Conservation (phyloP, 1,140 invertebrate genomes). For the Drosophila kohkoa region DNA sequence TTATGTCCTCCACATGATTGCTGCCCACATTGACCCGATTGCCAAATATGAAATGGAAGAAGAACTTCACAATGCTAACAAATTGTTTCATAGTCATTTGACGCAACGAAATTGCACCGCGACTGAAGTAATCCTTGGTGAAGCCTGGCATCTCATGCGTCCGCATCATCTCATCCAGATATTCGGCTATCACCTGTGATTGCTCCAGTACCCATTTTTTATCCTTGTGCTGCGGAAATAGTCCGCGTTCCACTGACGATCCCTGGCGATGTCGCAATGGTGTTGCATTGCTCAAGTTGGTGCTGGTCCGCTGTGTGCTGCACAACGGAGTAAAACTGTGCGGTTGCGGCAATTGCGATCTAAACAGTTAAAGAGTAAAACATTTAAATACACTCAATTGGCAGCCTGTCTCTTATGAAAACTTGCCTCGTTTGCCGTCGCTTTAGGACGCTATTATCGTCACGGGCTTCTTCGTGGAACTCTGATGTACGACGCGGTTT, state of each 20-base stretch:
- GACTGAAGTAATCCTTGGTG: conserved; percentile 57
- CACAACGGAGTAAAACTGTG: conserved; percentile 26
- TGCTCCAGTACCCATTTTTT: conserved; percentile 80
- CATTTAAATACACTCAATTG: not conserved
- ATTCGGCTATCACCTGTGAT: conserved; percentile 64
- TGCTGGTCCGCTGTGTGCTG: conserved; percentile 36
- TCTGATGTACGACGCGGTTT: conserved; percentile 68
- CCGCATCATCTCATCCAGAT: conserved; percentile 44
- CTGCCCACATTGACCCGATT: conserved; percentile 59
- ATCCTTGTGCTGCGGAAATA: conserved; percentile 58
- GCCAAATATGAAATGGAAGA: conserved; percentile 63
- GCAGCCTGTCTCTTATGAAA: too few relatives aligned
- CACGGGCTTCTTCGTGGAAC: conserved; percentile 59
- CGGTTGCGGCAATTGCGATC: conserved; percentile 19
- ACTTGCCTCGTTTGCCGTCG: conserved; percentile 60
- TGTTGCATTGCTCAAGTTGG: conserved; percentile 22
- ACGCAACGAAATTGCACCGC: conserved; percentile 53
- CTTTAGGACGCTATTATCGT: conserved; percentile 38
- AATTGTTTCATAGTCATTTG: conserved; percentile 82
- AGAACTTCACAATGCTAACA: conserved; percentile 68
- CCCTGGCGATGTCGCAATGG: conserved; percentile 41
- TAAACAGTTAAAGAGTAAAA: not conserved
- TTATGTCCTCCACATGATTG: conserved; percentile 78
- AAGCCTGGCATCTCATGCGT: conserved; percentile 29
- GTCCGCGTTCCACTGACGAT: conserved; percentile 58